These are phyloP conservation scores for Hedychridium roseum DNA, from an alignment of 2,888 invertebrate genomes.

Conservation along the genomic window DNA sequence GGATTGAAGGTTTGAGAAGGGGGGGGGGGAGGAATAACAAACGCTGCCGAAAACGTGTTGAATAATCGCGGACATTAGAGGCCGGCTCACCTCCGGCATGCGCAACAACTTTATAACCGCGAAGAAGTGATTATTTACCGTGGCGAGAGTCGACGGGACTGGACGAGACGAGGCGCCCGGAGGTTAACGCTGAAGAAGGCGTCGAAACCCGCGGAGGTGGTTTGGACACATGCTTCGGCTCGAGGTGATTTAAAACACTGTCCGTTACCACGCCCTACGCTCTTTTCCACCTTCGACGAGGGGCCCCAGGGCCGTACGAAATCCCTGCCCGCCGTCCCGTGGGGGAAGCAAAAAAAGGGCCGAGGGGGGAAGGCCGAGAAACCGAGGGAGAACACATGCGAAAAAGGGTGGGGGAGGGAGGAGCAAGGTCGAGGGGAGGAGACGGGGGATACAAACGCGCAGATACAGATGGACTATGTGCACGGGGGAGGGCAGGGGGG, in stretches of 20 bases:
- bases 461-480: neutral
- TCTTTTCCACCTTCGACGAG: conserved; percentile 29
- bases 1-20: too few relatives aligned
- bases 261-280: conserved; percentile 51
- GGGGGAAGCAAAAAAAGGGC: too few relatives aligned
- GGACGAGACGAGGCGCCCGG: neutral
- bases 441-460: neutral
- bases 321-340: too few relatives aligned
- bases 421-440: neutral
- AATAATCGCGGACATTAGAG: too few relatives aligned
- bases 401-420: neutral
- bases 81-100: too few relatives aligned
- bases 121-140: too few relatives aligned
- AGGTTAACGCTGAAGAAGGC: conserved; percentile 12
- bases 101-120: too few relatives aligned
- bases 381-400: conserved; percentile 12
- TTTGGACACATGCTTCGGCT: conserved; percentile 37
- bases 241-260: conserved; percentile 61
- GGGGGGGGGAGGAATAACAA: too few relatives aligned
- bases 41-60: too few relatives aligned
- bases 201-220: conserved; percentile 30
- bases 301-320: conserved; percentile 30
- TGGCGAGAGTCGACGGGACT: neutral
- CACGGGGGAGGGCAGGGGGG: neutral
- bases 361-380: too few relatives aligned